Percentiles rank a stretch among this genome's conserved stretches.
Conservation (phyloP, 2,113 vertebrate genomes). For the Noctilio leporinus region DNA sequence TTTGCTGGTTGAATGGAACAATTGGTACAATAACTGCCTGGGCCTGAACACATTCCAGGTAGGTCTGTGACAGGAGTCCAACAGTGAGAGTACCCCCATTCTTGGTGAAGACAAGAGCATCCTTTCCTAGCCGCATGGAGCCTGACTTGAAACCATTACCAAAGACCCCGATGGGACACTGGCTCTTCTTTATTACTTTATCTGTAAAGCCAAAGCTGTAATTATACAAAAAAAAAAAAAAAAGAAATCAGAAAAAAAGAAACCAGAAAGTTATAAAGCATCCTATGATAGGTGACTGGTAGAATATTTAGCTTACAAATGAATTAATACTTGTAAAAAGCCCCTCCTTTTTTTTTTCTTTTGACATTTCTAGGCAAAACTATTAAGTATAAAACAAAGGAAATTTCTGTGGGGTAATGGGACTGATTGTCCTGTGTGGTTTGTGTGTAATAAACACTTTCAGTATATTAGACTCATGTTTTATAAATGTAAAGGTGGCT, state of each 20-base stretch:
- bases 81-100: conserved; percentile 82
- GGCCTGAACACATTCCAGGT: conserved; percentile 81
- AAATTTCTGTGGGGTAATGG: conserved; percentile 28
- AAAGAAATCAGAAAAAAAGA: conserved; percentile 28
- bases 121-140: conserved; percentile 85
- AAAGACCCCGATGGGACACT: conserved; percentile 81
- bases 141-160: conserved; percentile 89
- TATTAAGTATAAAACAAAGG: conserved; percentile 12
- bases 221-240: conserved; percentile 57
- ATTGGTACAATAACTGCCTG: conserved; percentile 86
- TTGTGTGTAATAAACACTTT: conserved; percentile 12
- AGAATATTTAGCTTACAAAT: conserved; percentile 26
- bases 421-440: not conserved
- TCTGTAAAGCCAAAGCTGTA: conserved; percentile 87
- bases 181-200: conserved; percentile 78
- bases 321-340: conserved; percentile 3
- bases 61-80: conserved; percentile 85
- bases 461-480: not conserved
- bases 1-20: conserved; percentile 85
- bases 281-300: not conserved
- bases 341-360: not conserved
- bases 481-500: not conserved
- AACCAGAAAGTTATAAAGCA: conserved; percentile 35
- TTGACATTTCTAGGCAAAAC: conserved; percentile 15
- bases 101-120: conserved; percentile 87